Conservation (phyloP, 2,888 invertebrate species). For the Leptogaster cylindrica region DNA sequence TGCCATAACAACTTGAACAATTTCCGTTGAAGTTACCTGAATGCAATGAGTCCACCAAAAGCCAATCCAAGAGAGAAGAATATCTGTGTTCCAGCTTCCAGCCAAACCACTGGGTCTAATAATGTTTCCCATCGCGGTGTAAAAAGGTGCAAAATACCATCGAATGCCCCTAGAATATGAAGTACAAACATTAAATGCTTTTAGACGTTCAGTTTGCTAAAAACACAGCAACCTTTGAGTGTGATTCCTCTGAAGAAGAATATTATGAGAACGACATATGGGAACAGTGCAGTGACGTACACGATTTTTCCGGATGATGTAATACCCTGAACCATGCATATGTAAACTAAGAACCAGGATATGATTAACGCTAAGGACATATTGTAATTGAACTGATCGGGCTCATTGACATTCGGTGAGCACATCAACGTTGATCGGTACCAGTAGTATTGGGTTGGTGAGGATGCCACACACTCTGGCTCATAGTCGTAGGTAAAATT, state of each 20-base stretch:
- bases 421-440: slow-evolving; percentile 90
- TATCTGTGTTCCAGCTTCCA: slow-evolving; percentile 97
- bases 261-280: slow-evolving; percentile 92
- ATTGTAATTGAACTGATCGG: slow-evolving; percentile 89
- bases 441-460: slow-evolving; percentile 95
- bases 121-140: slow-evolving; percentile 92
- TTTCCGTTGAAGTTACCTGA: no score
- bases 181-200: not conserved
- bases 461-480: slow-evolving; percentile 84
- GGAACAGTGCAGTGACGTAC: slow-evolving; percentile 95
- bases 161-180: slow-evolving; percentile 61
- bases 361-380: slow-evolving; percentile 84
- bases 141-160: slow-evolving; percentile 87
- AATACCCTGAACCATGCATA: slow-evolving; percentile 97
- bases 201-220: not conserved
- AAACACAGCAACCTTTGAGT: slow-evolving; percentile 68
- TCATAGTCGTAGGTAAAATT: slow-evolving; percentile 81
- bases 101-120: slow-evolving; percentile 93
- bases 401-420: slow-evolving; percentile 84
- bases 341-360: slow-evolving; percentile 93
- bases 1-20: no score
- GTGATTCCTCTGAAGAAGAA: slow-evolving; percentile 96
- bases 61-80: slow-evolving; percentile 96
- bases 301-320: slow-evolving; percentile 97
- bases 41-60: slow-evolving; percentile 95